Base-by-base conservation (phyloP, 2,113 vertebrate species). In the Hyaena hyaena region DNA sequence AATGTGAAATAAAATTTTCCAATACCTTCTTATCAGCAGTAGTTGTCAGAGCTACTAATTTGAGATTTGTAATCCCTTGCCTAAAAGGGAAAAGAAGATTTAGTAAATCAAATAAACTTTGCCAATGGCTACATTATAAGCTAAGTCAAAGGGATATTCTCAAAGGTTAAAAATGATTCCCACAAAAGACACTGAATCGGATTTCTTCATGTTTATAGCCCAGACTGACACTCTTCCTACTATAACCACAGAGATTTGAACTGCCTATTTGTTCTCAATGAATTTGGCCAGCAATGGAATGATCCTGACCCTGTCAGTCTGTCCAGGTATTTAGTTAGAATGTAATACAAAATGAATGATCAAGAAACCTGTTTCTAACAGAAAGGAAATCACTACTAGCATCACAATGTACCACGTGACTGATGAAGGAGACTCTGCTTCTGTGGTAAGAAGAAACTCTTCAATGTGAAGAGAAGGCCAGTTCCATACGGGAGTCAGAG, bases 371-470 rank as follows among this genome's bases (percentile, higher is more conserved):
- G 26, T 21, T 24, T 43, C 45, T 63, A 88, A 81, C 0, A 26
- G 74, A 71, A 89, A 33, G 19, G 9, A 79, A 73, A 76, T 21
- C 31, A 23, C 26, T 48, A 24, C 26, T 12, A 81, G 65, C 0
- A 16, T 66, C 15, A 85, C 33, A 35, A 98, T 98, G 93, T 98
- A 99, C 99, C 97, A 96, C 0, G 98, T 96, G 58, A 98, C 98
- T 79, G 99, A 99, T 23, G 98, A 99, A 63, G 98, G 98, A n/a
- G 99, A 99, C 80, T 99, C 99, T 39, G 99, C 99, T 95, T 99
- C 99, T 0, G 99, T 98, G 61, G 98, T 99, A 28, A 99, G 99
- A 95, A 99, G 98, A 98, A 99, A 99, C 88, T 99, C 99, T 65
- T 99, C 98, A 65, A 99, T 93, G 7, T 63, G 76, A 66, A 99